Conservation (phyloP, 2,888 invertebrate genomes). For the Disparrhopalites patrizii region DNA sequence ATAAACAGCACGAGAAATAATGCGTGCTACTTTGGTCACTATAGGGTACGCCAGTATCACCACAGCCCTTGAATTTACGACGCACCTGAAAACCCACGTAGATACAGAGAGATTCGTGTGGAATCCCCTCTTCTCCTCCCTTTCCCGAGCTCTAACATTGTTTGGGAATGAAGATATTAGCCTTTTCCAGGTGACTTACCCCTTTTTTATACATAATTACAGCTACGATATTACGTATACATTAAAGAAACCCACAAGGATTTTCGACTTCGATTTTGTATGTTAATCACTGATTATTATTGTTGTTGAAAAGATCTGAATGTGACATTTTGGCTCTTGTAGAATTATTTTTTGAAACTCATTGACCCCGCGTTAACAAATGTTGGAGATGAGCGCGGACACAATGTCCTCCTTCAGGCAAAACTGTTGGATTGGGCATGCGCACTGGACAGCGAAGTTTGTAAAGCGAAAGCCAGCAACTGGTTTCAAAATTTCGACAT, state of each 20-base stretch:
- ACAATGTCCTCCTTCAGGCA: slow-evolving; percentile 22
- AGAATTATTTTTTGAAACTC: slow-evolving; percentile 28
- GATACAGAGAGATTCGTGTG: slow-evolving; percentile 15
- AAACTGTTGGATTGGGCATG: slow-evolving; percentile 35
- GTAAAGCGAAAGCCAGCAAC: slow-evolving; percentile 27
- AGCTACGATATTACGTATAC: no score
- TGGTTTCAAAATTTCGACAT: background rate
- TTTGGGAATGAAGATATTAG: background rate
- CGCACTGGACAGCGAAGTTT: slow-evolving; percentile 17
- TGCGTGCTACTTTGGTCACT: background rate
- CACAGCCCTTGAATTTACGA: slow-evolving; percentile 6
- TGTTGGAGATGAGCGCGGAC: slow-evolving; percentile 18
- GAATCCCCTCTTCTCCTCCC: slow-evolving; percentile 6
- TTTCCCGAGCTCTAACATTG: background rate
- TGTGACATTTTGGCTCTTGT: background rate
- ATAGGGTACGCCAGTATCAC: slow-evolving; percentile 1
- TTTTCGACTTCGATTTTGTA: no score
- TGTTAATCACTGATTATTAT: no score
- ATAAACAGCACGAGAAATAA: no score
- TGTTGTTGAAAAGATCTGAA: no score
- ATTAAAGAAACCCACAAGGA: no score
- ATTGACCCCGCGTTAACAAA: slow-evolving; percentile 18
- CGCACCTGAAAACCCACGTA: background rate
- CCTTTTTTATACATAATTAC: no score
- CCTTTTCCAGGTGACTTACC: background rate